Percentiles rank a stretch among this genome's conserved stretches.
These are phyloP conservation scores for Zaprionus obscuricornis DNA, from an alignment of 2,888 invertebrate species.

Conservation along the genomic window DNA sequence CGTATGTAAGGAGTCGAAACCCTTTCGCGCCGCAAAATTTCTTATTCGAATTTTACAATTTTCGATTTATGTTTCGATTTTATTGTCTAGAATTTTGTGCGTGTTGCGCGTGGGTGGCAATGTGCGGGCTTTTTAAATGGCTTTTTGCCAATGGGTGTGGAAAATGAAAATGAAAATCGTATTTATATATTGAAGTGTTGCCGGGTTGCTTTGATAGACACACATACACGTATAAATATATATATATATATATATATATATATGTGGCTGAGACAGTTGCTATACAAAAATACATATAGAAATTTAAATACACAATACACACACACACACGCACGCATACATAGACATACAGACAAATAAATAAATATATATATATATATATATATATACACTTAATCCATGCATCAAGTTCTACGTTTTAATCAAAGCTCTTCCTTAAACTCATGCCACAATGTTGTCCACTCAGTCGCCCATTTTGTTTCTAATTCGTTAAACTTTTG, in stretches of 20 bases:
- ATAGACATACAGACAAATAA: not conserved
- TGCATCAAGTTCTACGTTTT: conserved; percentile 50
- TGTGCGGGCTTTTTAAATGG: too few relatives aligned
- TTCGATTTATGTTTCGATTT: conserved; percentile 77
- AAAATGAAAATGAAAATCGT: not conserved
- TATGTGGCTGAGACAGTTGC: conserved; percentile 12
- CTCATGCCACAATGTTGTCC: conserved; percentile 13
- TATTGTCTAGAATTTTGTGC: conserved; percentile 63
- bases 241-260: conserved; percentile 2
- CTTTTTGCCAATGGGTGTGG: too few relatives aligned
- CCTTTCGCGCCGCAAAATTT: conserved; percentile 52
- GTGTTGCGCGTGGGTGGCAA: conserved; percentile 13
- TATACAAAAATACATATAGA: too few relatives aligned
- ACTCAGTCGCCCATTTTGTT: conserved; percentile 58
- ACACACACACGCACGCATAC: not conserved
- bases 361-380: too few relatives aligned
- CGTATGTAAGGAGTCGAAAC: conserved; percentile 23
- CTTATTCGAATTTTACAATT: conserved; percentile 73
- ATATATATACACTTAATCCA: conserved; percentile 9
- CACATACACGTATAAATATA: too few relatives aligned
- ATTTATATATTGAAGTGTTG: conserved; percentile 1
- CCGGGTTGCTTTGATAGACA: too few relatives aligned
- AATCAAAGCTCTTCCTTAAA: conserved; percentile 54
- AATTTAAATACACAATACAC: too few relatives aligned
- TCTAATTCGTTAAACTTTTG: conserved; percentile 80